A percentile compares a stretch with the other conserved stretches of the same genome.
Evolutionary conservation across 2,888 invertebrate species (phyloP).

Genomic region (Archaeoteleia sp.): DNA sequence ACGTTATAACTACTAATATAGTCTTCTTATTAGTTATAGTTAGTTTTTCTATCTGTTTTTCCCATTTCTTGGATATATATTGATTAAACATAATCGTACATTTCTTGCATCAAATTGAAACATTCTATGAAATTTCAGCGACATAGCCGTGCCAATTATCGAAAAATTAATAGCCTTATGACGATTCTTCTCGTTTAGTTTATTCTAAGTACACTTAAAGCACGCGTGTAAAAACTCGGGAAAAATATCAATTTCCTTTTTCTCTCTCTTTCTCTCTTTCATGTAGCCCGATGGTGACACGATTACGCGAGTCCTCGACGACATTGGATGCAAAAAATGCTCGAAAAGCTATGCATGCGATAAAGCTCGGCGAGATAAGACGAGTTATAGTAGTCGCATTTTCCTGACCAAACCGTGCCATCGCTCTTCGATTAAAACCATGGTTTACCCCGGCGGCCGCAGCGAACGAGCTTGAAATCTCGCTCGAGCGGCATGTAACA

Average conservation of each 20-base stretch:
- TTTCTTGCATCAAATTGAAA: too few relatives aligned
- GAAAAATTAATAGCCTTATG: too few relatives aligned
- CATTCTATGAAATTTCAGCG: too few relatives aligned
- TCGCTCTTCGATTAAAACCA: slow-evolving; percentile 42
- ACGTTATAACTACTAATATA: too few relatives aligned
- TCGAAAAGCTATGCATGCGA: slow-evolving; percentile 23
- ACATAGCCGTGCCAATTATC: too few relatives aligned
- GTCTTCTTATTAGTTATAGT: too few relatives aligned
- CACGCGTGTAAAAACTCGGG: not conserved
- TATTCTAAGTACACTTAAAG: too few relatives aligned
- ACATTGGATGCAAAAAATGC: slow-evolving; percentile 21
- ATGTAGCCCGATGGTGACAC: slow-evolving; percentile 3
- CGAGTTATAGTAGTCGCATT: slow-evolving; percentile 40
- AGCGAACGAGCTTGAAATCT: slow-evolving; percentile 29
- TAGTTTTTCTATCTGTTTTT: too few relatives aligned
- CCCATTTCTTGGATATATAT: too few relatives aligned
- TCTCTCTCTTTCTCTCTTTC: not conserved
- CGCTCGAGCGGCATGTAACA: slow-evolving; percentile 25
- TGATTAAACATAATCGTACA: too few relatives aligned
- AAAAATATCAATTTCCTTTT: slow-evolving; percentile 8
- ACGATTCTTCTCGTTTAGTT: too few relatives aligned
- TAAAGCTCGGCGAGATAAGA: slow-evolving; percentile 32
- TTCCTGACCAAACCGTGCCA: slow-evolving; percentile 33
- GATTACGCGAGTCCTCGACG: slow-evolving; percentile 17
- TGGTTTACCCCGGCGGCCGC: slow-evolving; percentile 19